phyloP scores from a whole-genome alignment of 2,888 invertebrate species.

The Slavum lentiscoides region DNA sequence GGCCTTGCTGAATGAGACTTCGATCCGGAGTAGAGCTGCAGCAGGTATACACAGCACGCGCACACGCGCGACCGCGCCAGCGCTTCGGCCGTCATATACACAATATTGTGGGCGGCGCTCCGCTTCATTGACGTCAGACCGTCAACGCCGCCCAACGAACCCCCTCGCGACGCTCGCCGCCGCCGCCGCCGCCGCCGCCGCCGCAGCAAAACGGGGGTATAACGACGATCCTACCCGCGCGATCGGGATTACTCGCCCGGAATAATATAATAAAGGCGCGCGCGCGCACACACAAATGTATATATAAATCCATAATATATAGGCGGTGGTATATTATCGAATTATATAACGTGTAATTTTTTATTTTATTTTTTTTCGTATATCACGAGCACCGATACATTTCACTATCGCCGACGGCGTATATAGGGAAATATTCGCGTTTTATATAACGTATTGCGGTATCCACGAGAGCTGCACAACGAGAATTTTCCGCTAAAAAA shows the following conservation, averaged over 20 bases:
- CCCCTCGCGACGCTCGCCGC: not conserved
- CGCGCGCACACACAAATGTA: not conserved
- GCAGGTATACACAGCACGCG: constrained; percentile 10
- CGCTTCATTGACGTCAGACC: constrained; percentile 49
- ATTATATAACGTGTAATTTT: no score
- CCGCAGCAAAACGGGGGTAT: constrained; percentile 7
- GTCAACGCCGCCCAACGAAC: constrained; percentile 50
- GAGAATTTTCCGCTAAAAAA: no score
- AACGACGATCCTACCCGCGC: not conserved
- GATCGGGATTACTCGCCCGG: not conserved
- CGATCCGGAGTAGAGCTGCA: constrained; percentile 36
- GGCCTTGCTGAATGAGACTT: constrained; percentile 53
- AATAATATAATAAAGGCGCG: constrained; percentile 8
- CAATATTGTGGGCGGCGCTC: constrained; percentile 40
- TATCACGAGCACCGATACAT: no score
- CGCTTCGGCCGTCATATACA: no score
- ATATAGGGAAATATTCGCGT: no score
- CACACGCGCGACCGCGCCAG: constrained; percentile 1
- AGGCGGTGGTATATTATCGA: no score
- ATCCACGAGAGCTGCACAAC: no score
- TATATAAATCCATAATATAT: not conserved
- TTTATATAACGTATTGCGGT: no score
- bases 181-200: no score
- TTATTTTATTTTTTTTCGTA: no score
- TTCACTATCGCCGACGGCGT: no score